A percentile compares a stretch with the other conserved stretches of the same genome.
phyloP scores from a whole-genome alignment of 2,888 invertebrate genomes.

The Eupeodes luniger region DNA sequence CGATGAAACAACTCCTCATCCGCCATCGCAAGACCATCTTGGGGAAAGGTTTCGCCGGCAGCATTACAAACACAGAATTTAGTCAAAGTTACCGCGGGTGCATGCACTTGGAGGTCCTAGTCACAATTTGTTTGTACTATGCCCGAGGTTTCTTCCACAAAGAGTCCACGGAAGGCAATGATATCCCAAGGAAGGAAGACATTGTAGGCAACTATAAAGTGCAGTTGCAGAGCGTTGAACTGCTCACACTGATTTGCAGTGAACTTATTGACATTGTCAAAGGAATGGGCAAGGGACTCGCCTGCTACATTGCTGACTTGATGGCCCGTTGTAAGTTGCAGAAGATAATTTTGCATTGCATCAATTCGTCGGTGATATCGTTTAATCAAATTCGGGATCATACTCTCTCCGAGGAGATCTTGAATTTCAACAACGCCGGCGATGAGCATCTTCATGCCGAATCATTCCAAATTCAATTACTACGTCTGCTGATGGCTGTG shows the following conservation, averaged over 20 bases:
- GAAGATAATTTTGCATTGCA: constrained; percentile 91
- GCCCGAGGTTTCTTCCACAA: constrained; percentile 88
- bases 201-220: constrained; percentile 91
- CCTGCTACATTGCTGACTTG: constrained; percentile 90
- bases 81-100: constrained; percentile 89
- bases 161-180: constrained; percentile 80
- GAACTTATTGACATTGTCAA: constrained; percentile 90
- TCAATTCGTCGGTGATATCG: constrained; percentile 89
- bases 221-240: constrained; percentile 90
- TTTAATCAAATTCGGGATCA: constrained; percentile 76
- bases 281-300: constrained; percentile 90
- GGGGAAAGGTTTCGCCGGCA: constrained; percentile 88
- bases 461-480: constrained; percentile 88
- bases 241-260: constrained; percentile 89
- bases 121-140: constrained; percentile 91
- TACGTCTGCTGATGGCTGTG: constrained; percentile 88
- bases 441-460: constrained; percentile 88
- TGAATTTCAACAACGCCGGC: constrained; percentile 89
- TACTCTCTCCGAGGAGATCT: constrained; percentile 90
- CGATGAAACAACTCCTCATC: constrained; percentile 83
- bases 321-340: constrained; percentile 92
- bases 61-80: constrained; percentile 87
- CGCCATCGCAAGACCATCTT: constrained; percentile 92
- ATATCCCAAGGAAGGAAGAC: constrained; percentile 88
- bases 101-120: constrained; percentile 92